A percentile compares a stretch with the other conserved stretches of the same genome.
These are phyloP conservation scores for Cricetomys ansorgei DNA, from an alignment of 2,113 vertebrate genomes.

Conservation along the genomic window DNA sequence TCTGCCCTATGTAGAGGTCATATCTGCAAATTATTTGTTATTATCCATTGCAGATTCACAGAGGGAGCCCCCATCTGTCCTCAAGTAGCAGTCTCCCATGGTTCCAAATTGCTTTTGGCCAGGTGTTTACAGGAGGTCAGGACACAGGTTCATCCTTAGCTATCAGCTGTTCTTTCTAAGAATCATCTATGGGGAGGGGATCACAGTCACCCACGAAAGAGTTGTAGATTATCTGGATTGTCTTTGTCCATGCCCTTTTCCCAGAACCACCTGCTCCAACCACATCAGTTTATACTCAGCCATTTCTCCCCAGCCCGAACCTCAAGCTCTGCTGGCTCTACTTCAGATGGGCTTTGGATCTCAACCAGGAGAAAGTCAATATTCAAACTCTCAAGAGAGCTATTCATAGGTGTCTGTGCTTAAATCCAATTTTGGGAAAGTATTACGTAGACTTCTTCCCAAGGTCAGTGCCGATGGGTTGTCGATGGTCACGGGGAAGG, in stretches of 20 bases:
- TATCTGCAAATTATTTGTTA: not conserved
- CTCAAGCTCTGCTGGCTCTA: not conserved
- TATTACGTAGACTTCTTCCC: not conserved
- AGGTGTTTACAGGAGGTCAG: not conserved
- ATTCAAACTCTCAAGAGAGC: not conserved
- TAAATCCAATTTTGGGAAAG: conserved; percentile 34
- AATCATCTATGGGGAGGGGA: rapidly evolving
- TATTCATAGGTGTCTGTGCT: not conserved
- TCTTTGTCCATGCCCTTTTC: not conserved
- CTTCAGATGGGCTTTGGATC: not conserved
- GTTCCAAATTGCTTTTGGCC: not conserved
- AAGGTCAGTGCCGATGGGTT: not conserved
- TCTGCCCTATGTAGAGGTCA: not conserved
- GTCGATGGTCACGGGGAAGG: not conserved
- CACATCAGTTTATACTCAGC: not conserved
- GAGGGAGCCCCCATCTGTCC: not conserved
- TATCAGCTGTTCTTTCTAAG: not conserved
- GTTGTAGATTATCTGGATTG: not conserved
- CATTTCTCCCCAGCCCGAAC: not conserved
- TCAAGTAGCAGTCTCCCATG: too few species aligned
- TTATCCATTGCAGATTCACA: not conserved
- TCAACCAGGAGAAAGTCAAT: not conserved
- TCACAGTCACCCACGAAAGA: not conserved
- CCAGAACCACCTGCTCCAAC: not conserved
- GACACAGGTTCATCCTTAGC: not conserved